Percentiles rank a stretch among this genome's conserved stretches.
Conservation (phyloP, 2,797 vertebrate species). For the Ctenosaura bakeri region DNA sequence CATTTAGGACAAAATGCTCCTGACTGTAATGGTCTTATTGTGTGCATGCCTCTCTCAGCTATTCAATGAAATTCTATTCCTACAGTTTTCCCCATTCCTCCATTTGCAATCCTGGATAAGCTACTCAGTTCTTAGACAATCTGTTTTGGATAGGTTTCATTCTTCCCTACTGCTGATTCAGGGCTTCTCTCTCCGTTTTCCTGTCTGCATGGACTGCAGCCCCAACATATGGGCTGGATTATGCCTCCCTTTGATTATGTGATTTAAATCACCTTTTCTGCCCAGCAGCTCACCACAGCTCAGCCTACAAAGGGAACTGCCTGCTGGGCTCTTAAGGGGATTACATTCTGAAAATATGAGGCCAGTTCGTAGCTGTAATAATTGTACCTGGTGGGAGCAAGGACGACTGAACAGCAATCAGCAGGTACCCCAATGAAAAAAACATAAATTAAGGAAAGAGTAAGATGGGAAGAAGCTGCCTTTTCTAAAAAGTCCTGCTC, state of each 20-base stretch:
- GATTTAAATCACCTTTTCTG: conserved; percentile 64
- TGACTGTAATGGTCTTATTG: neutral
- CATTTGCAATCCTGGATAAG: conserved; percentile 29
- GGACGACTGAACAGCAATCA: neutral
- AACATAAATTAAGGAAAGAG: neutral
- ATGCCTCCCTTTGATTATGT: conserved; percentile 47
- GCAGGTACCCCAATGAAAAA: neutral
- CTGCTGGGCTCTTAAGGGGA: conserved; percentile 47
- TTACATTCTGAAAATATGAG: conserved; percentile 44
- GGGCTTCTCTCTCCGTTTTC: conserved; percentile 60
- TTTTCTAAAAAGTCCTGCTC: neutral
- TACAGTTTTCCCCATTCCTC: neutral
- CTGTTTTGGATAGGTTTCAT: conserved; percentile 60
- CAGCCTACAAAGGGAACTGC: conserved; percentile 45
- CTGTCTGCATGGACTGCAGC: conserved; percentile 39
- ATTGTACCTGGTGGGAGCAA: conserved; percentile 44
- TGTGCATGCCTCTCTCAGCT: neutral
- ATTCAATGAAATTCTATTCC: conserved; percentile 40
- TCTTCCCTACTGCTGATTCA: conserved; percentile 49
- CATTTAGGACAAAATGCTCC: conserved; percentile 31
- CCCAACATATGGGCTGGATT: conserved; percentile 59
- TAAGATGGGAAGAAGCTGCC: neutral
- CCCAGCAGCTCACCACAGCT: conserved; percentile 48
- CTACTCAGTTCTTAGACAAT: conserved; percentile 39
- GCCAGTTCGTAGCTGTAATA: neutral